Percentiles rank a stretch among this genome's conserved stretches.
Evolutionary conservation across 2,113 vertebrate species (phyloP).

Genomic region (Ardeotis arabs): DNA sequence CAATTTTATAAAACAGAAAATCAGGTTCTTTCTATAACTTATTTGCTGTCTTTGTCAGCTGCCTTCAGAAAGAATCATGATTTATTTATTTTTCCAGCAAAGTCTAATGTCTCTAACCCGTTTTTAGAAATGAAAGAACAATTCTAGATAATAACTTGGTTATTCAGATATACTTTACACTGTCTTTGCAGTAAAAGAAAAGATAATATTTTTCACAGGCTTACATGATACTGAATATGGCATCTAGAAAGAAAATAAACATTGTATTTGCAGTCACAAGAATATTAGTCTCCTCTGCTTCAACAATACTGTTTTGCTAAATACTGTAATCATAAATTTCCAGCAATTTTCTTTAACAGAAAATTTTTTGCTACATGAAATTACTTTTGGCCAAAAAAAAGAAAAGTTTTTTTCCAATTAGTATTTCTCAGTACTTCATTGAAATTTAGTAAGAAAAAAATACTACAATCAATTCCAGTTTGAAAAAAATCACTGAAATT

Average conservation of each 20-base stretch:
- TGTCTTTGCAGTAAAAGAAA: background rate
- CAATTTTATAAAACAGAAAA: background rate
- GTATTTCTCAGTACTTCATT: background rate
- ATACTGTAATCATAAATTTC: background rate
- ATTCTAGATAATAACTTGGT: background rate
- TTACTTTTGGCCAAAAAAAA: background rate
- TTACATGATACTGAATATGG: background rate
- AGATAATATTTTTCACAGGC: background rate
- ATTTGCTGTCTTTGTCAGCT: background rate
- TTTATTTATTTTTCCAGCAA: background rate
- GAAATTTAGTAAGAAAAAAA: background rate
- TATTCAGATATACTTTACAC: background rate
- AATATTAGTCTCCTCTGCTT: background rate
- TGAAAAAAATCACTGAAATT: background rate
- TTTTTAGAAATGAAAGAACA: background rate
- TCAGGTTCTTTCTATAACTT: background rate
- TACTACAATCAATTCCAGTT: background rate
- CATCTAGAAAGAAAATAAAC: background rate
- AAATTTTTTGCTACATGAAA: background rate
- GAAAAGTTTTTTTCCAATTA: background rate
- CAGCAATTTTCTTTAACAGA: background rate
- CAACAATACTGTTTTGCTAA: background rate
- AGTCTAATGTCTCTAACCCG: background rate
- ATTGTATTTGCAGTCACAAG: background rate
- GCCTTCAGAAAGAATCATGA: background rate